phyloP scores from a whole-genome alignment of 1,140 invertebrate genomes.

The Anastatus disparis region DNA sequence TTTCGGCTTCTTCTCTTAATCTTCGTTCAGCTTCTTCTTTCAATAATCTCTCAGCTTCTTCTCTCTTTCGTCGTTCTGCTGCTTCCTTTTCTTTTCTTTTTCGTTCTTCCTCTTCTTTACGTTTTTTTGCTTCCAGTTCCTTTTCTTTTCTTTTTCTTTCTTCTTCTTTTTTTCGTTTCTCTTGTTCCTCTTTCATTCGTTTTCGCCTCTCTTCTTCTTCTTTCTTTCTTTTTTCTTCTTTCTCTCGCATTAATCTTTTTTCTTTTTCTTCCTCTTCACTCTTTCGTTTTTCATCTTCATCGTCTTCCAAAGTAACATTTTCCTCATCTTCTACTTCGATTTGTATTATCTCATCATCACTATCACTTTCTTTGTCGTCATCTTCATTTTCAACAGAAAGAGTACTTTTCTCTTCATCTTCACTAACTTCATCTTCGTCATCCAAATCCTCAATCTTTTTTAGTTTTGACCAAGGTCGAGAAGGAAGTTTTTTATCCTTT shows the following conservation, averaged over 20 bases:
- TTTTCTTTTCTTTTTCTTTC: neutral
- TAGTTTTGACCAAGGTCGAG: conserved; percentile 13
- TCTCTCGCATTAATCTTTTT: neutral
- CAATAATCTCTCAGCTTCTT: conserved; percentile 31
- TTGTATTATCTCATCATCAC: conserved; percentile 18
- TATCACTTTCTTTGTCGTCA: conserved; percentile 24
- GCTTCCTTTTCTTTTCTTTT: conserved; percentile 20
- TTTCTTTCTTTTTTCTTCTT: conserved; percentile 9
- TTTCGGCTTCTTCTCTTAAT: conserved; percentile 16
- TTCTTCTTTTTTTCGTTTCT: conserved; percentile 35
- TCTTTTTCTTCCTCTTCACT: no score
- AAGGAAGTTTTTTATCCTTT: neutral
- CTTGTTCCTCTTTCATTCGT: conserved; percentile 9
- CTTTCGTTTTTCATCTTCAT: neutral
- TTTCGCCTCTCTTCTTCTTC: conserved; percentile 14
- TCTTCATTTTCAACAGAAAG: neutral
- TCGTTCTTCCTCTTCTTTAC: conserved; percentile 13
- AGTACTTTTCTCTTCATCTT: conserved; percentile 3
- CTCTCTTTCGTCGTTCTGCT: conserved; percentile 36
- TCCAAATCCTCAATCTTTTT: conserved; percentile 27
- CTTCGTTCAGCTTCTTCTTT: conserved; percentile 37
- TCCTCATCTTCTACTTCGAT: conserved; percentile 43
- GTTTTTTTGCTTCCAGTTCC: conserved; percentile 38
- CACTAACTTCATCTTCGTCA: conserved; percentile 32
- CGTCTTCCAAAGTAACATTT: neutral